Evolutionary conservation across 2,888 invertebrate genomes (phyloP).

Genomic region (Neocrepidodera transversa): DNA sequence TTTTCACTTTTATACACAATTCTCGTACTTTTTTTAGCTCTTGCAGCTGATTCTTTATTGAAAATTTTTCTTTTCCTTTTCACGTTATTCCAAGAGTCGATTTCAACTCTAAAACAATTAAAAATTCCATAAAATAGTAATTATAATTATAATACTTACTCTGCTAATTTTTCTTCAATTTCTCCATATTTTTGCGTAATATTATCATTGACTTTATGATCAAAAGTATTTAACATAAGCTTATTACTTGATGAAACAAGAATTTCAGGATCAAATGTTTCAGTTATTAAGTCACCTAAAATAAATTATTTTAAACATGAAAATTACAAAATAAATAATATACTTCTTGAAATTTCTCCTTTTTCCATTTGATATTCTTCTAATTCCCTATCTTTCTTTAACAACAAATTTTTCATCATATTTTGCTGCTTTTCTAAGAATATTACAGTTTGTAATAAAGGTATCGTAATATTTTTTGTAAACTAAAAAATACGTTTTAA

Average conservation of each 20-base stretch:
- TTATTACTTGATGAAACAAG: slow-evolving; percentile 35
- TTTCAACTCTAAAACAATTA: slow-evolving; percentile 36
- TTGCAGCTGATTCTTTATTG: slow-evolving; percentile 35
- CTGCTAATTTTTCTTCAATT: slow-evolving; percentile 36
- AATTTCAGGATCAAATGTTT: slow-evolving; percentile 50
- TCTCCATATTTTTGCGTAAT: slow-evolving; percentile 46
- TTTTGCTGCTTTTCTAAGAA: slow-evolving; percentile 61
- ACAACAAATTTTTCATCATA: slow-evolving; percentile 59
- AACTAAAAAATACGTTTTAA: slow-evolving; percentile 36
- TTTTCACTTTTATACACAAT: slow-evolving; percentile 25
- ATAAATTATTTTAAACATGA: no score
- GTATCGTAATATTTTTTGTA: slow-evolving; percentile 52
- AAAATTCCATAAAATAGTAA: slow-evolving; percentile 21
- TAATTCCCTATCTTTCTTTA: slow-evolving; percentile 66
- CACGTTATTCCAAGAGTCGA: slow-evolving; percentile 40
- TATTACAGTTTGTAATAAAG: slow-evolving; percentile 59
- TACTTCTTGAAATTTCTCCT: slow-evolving; percentile 62
- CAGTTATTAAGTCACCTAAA: slow-evolving; percentile 54
- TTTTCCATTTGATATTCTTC: slow-evolving; percentile 64
- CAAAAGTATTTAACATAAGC: slow-evolving; percentile 47
- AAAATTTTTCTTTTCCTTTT: slow-evolving; percentile 38
- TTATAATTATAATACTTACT: slow-evolving; percentile 35
- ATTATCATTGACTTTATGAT: slow-evolving; percentile 38
- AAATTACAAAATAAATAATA: neutral
- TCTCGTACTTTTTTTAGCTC: slow-evolving; percentile 12